Percentiles rank a stretch among this genome's conserved stretches.
These are phyloP conservation scores for Listronotus oregonensis DNA, from an alignment of 1,140 invertebrate genomes.

Conservation along the genomic window DNA sequence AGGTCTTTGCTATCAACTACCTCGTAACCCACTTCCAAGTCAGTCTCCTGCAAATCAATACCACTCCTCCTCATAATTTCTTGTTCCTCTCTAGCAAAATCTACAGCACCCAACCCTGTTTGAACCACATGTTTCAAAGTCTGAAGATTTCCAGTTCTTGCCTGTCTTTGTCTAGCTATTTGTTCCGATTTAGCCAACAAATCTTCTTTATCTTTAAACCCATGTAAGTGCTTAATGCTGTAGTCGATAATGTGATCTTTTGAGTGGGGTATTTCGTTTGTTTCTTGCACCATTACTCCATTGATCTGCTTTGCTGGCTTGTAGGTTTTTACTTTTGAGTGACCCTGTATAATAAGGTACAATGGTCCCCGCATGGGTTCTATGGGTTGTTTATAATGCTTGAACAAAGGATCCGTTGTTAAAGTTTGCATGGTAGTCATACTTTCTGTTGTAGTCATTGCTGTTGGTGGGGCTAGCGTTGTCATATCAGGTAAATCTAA, in stretches of 20 bases:
- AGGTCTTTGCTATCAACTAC: constrained; percentile 58
- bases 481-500: neutral
- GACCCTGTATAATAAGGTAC: constrained; percentile 80
- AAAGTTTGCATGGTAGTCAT: constrained; percentile 56
- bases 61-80: constrained; percentile 51
- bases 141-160: constrained; percentile 46
- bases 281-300: constrained; percentile 58
- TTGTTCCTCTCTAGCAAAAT: constrained; percentile 36
- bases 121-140: constrained; percentile 51
- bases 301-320: constrained; percentile 65
- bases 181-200: constrained; percentile 40
- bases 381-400: constrained; percentile 68
- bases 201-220: constrained; percentile 51
- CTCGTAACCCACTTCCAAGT: constrained; percentile 61
- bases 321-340: constrained; percentile 82
- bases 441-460: constrained; percentile 42
- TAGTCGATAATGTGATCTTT: constrained; percentile 46
- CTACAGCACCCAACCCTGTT: constrained; percentile 51
- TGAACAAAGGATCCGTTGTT: constrained; percentile 63
- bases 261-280: constrained; percentile 58
- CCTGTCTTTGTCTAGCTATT: constrained; percentile 34
- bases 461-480: neutral
- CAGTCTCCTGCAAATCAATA: constrained; percentile 61
- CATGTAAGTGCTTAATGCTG: constrained; percentile 61
- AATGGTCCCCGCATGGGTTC: constrained; percentile 68